Evolutionary conservation across 2,888 invertebrate genomes (phyloP).

Genomic region (Aspidapion aeneum): DNA sequence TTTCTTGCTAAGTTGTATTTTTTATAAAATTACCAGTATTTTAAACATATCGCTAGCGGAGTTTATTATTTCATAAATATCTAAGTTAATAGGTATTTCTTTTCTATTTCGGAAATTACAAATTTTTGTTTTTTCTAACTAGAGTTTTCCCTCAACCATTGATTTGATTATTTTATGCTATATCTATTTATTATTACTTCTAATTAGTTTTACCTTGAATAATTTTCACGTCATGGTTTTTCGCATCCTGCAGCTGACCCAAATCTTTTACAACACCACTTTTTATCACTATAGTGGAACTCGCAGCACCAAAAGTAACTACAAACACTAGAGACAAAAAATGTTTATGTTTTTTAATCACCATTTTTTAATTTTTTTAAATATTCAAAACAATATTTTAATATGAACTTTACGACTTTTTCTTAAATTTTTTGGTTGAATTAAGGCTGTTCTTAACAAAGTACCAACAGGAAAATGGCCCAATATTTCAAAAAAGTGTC

Average conservation of each 20-base stretch:
- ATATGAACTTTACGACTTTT: too few relatives aligned
- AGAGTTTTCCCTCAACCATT: too few relatives aligned
- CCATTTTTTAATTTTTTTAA: too few relatives aligned
- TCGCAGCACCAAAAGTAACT: not conserved
- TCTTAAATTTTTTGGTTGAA: not conserved
- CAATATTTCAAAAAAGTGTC: not conserved
- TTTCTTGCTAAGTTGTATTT: too few relatives aligned
- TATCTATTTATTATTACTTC: too few relatives aligned
- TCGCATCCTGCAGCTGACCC: slow-evolving; percentile 26
- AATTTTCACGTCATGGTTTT: slow-evolving; percentile 25
- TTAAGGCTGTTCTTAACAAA: not conserved
- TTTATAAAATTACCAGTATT: too few relatives aligned
- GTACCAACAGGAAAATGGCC: not conserved
- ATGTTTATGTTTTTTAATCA: not conserved
- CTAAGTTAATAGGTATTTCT: too few relatives aligned
- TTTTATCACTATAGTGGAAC: slow-evolving; percentile 20
- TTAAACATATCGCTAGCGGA: too few relatives aligned
- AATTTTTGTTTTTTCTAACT: too few relatives aligned
- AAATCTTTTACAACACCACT: slow-evolving; percentile 26
- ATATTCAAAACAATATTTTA: not conserved
- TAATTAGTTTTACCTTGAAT: slow-evolving; percentile 19
- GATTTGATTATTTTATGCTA: too few relatives aligned
- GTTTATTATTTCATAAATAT: too few relatives aligned
- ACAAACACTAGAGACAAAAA: slow-evolving; percentile 1
- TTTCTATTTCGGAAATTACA: too few relatives aligned